Percentiles rank a stretch among this genome's conserved stretches.
These are phyloP conservation scores for Spilogale gracilis DNA, from an alignment of 2,113 vertebrate species.

Conservation along the genomic window DNA sequence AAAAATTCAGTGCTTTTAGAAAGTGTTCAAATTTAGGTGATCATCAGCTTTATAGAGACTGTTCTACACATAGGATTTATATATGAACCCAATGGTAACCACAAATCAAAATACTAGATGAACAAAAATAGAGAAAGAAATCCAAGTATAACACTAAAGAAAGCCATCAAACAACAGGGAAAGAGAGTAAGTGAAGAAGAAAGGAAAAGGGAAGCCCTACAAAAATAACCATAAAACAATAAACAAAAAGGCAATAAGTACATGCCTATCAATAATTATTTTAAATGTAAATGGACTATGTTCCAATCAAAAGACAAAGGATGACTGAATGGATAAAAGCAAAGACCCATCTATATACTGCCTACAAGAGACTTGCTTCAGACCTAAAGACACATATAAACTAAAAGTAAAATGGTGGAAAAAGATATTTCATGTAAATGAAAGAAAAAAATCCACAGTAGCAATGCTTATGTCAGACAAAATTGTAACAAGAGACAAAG, in stretches of 20 bases:
- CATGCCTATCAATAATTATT: background rate
- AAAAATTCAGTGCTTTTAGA: background rate
- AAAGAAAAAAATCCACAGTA: background rate
- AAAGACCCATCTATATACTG: background rate
- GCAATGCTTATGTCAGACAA: background rate
- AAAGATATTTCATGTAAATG: background rate
- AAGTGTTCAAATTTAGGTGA: background rate
- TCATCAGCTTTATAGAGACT: background rate
- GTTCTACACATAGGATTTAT: background rate
- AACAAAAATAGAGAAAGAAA: background rate
- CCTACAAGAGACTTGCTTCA: background rate
- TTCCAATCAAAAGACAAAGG: background rate
- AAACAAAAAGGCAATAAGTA: background rate
- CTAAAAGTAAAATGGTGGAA: background rate
- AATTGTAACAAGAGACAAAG: background rate
- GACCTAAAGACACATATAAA: background rate
- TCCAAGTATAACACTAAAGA: background rate
- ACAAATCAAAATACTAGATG: background rate
- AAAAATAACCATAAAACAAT: background rate
- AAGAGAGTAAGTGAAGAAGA: background rate
- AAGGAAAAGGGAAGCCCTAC: background rate
- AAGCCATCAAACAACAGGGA: background rate
- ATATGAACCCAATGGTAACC: background rate
- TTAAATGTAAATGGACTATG: background rate
- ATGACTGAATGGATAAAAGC: background rate